Evolutionary conservation across 2,888 invertebrate species (phyloP), one percentile per base, ranked within the genome.

Genomic region (Deladenus siricidicola): DNA sequence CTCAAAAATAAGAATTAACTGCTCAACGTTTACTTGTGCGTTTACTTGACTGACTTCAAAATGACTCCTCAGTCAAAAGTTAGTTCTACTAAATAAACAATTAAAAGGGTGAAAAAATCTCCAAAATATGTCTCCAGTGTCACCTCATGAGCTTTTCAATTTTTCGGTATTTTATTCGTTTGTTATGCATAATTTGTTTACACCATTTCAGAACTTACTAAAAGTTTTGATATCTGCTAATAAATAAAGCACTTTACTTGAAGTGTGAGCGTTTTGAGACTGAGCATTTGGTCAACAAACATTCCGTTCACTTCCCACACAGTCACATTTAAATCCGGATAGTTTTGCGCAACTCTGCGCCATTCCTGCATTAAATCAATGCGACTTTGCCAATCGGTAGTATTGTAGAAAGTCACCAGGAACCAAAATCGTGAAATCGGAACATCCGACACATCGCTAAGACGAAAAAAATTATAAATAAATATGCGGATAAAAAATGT

Each of bases 201-300:
- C n/a, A n/a, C n/a, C n/a, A n/a, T n/a, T n/a, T n/a, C n/a, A n/a
- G n/a, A n/a, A n/a, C n/a, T n/a, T n/a, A n/a, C n/a, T n/a, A n/a
- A n/a, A n/a, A n/a, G n/a, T n/a, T n/a, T n/a, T n/a, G n/a, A n/a
- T n/a, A n/a, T n/a, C n/a, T n/a, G n/a, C n/a, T n/a, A n/a, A n/a
- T n/a, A n/a, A n/a, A n/a, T n/a, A n/a, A n/a, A n/a, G n/a, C n/a
- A n/a, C n/a, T n/a, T n/a, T n/a, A 73, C 73, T 60, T 68, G 58
- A 29, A 65, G 48, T 0, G 76, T 72, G 14, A 76, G 60, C 24
- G 60, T 54, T 58, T 78, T 78, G 55, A 78, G 62, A 45, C 70
- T 71, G 19, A 70, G 63, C 73, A 78, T 78, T 61, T 78, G 78
- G 62, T 77, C 77, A n/a, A 77, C 78, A 58, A 77, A 77, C 76